Percentiles rank a stretch among this genome's conserved stretches.
These are phyloP conservation scores for Mesocentrotus franciscanus DNA, from an alignment of 53 echinoderm and acorn worm genomes.

Conservation along the genomic window DNA sequence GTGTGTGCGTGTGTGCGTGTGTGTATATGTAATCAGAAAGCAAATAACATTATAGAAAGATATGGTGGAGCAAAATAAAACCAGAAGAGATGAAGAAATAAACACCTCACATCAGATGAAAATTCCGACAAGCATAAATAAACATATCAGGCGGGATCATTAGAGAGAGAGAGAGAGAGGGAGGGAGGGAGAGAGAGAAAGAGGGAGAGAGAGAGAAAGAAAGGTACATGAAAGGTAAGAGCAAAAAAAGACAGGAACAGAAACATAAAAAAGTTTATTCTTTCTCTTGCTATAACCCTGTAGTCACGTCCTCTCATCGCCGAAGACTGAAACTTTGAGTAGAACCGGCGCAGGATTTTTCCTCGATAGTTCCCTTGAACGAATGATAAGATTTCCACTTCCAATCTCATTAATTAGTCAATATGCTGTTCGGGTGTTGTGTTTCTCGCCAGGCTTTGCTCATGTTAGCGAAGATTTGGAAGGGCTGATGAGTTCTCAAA, in stretches of 20 bases:
- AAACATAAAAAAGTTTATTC: not conserved
- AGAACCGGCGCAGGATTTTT: constrained; percentile 68
- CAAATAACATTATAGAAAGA: too few species aligned
- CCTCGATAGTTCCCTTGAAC: constrained; percentile 40
- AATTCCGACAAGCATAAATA: too few species aligned
- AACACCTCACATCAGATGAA: too few species aligned
- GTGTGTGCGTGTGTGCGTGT: not conserved
- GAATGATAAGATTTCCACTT: constrained; percentile 68
- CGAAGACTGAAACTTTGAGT: constrained; percentile 66
- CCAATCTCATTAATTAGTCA: constrained; percentile 66
- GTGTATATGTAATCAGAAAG: not conserved
- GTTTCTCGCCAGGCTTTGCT: constrained; percentile 30
- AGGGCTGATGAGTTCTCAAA: constrained; percentile 4
- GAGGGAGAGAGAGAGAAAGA: not conserved
- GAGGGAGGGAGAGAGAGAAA: not conserved
- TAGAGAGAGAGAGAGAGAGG: not conserved
- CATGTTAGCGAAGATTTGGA: constrained; percentile 15
- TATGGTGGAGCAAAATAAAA: too few species aligned
- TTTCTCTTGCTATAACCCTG: not conserved
- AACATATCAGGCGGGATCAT: not conserved
- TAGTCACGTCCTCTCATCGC: constrained; percentile 52
- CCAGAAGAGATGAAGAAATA: too few species aligned
- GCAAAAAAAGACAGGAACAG: not conserved
- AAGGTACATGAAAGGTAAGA: not conserved
- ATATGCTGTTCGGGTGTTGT: constrained; percentile 45